These are phyloP conservation scores for Bellardia bayeri DNA, from an alignment of 2,888 invertebrate species.

Conservation along the genomic window DNA sequence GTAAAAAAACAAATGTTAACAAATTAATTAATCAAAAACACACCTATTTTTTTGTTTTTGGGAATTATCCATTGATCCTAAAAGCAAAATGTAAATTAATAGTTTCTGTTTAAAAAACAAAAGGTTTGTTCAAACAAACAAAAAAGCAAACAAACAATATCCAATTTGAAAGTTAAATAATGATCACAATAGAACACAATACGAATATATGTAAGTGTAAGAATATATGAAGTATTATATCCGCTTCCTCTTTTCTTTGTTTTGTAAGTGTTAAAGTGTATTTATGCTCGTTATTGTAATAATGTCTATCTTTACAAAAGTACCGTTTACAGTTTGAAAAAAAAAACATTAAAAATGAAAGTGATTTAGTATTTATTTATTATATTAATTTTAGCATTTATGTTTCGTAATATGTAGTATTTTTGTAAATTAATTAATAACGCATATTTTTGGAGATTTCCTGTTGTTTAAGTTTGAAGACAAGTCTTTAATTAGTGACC, in stretches of 20 bases:
- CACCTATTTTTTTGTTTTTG: no score
- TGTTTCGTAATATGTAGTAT: no score
- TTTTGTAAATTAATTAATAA: constrained; percentile 46
- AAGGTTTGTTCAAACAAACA: background rate
- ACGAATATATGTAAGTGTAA: no score
- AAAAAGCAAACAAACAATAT: background rate
- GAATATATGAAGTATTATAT: background rate
- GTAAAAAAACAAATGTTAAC: background rate
- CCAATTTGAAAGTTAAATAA: constrained; percentile 22
- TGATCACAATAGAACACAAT: constrained; percentile 15
- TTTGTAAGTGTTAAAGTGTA: background rate
- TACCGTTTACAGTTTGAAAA: constrained; percentile 36
- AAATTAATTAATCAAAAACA: constrained; percentile 6
- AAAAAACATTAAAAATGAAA: constrained; percentile 48
- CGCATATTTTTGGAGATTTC: background rate
- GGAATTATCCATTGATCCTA: background rate
- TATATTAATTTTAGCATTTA: background rate
- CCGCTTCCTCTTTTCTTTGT: background rate
- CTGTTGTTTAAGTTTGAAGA: background rate
- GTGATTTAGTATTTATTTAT: constrained; percentile 47
- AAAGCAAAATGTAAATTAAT: background rate
- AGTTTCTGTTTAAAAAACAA: background rate
- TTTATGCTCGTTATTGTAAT: background rate
- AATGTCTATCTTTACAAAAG: constrained; percentile 13
- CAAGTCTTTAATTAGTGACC: constrained; percentile 7